Base-by-base conservation (phyloP, 2,113 vertebrate genomes). In the Ceyx margarethae region DNA sequence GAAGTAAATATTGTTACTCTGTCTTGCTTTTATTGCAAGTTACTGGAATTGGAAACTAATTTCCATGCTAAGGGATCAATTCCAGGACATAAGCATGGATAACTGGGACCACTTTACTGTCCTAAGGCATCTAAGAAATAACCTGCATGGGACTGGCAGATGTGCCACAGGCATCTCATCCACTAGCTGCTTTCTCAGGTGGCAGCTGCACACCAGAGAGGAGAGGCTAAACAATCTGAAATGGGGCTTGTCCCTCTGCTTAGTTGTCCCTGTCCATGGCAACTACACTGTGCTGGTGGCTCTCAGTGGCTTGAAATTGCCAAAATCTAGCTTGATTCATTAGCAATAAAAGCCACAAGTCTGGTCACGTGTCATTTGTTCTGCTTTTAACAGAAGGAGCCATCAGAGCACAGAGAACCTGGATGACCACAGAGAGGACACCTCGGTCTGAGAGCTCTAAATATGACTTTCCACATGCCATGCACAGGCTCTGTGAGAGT, bases 381-480 rank as follows among this genome's bases (percentile, higher is more conserved):
- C 48, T 91, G 46, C 69, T 87, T 88, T 87, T 66, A 66, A 91
- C 90, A 97, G 95, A 79, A 95, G 66, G 43, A 93, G 64, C 84
- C 74, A 96, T 42, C 78, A 88, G 60, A 95, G 87, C 54, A 85
- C 61, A 25, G 89, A 90, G 40, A 94, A 88, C 54, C 45, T 93
- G 83, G 83, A 74, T 75, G 76, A 65, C 19, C 75, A 50, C 4
- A 29, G 53, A 83, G 65, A 83, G 46, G 37, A 53, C 45, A 67
- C 62, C 28, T 79, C 45, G 0, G 42, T 96, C 46, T 96, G 91
- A 96, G 91, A 62, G 67, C 62, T 78, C 67, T 56, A 62, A 66
- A n/a, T 33, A 31, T n/a, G 10, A 28, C 37, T 58, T 72, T n/a
- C 56, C 64, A 26, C 45, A 65, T 46, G 66, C 48, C 48, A 61